Evolutionary conservation across 2,888 invertebrate species (phyloP).

Genomic region (Ichneumoninae sp.): DNA sequence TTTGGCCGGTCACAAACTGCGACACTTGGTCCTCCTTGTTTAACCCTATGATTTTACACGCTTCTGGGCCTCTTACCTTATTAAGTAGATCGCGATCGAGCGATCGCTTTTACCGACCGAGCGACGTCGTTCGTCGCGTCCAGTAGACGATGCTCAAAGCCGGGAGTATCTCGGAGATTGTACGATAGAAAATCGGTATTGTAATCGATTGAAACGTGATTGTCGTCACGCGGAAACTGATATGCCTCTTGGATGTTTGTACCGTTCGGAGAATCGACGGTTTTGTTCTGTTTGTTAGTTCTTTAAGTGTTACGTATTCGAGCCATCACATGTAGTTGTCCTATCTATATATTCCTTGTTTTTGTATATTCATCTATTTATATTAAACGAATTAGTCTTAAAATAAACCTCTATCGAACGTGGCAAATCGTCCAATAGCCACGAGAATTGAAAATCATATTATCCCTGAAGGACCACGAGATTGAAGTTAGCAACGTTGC

Average conservation of each 20-base stretch:
- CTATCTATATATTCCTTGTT: constrained; percentile 46
- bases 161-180: not conserved
- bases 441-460: not conserved
- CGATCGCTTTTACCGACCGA: not conserved
- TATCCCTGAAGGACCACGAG: not conserved
- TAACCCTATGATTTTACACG: no score
- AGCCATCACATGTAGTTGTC: constrained; percentile 19
- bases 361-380: constrained; percentile 75
- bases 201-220: constrained; percentile 31
- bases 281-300: constrained; percentile 17
- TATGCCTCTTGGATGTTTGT: constrained; percentile 59
- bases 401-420: constrained; percentile 25
- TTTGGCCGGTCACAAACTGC: no score
- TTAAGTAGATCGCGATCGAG: not conserved
- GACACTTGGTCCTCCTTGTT: no score
- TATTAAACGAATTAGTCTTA: constrained; percentile 71
- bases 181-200: constrained; percentile 24
- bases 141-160: not conserved
- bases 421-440: not conserved
- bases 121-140: not conserved
- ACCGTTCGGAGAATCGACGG: constrained; percentile 27
- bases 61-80: no score
- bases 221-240: constrained; percentile 15
- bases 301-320: constrained; percentile 38
- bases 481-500: no score